Conservation (phyloP, 2,888 invertebrate genomes). For the Napeogenes inachia region DNA sequence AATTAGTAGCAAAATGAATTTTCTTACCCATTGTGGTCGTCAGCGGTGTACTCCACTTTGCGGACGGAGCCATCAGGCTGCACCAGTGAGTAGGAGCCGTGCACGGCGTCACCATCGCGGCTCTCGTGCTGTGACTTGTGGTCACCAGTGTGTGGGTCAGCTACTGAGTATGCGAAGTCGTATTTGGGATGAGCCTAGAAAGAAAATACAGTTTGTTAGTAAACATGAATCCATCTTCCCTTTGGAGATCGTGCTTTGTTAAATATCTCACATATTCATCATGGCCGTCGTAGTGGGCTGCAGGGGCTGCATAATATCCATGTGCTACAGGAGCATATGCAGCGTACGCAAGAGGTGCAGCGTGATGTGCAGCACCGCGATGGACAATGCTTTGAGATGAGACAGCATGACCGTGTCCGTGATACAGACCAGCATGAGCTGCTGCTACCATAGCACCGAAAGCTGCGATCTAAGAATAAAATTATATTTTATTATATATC, state of each 20-base stretch:
- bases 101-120: conserved; percentile 74
- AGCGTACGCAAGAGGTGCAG: conserved; percentile 30
- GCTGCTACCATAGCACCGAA: conserved; percentile 45
- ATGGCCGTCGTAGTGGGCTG: conserved; percentile 38
- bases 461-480: conserved; percentile 35
- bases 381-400: conserved; percentile 53
- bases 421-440: conserved; percentile 58
- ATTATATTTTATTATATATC: background rate
- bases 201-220: background rate
- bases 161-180: conserved; percentile 73
- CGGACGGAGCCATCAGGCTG: conserved; percentile 73
- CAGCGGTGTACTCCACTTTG: conserved; percentile 70
- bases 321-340: conserved; percentile 38
- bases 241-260: background rate
- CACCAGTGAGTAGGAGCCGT: conserved; percentile 77
- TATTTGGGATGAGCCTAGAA: conserved; percentile 60
- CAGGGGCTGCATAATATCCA: conserved; percentile 38
- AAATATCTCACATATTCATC: conserved; percentile 39
- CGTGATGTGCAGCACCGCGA: conserved; percentile 40
- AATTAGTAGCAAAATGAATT: background rate
- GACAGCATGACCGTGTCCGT: conserved; percentile 40
- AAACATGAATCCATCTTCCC: background rate
- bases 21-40: conserved; percentile 60
- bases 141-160: conserved; percentile 77
- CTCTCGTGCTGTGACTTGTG: conserved; percentile 75